Base-by-base conservation (phyloP, 1,140 invertebrate species). In the Rhopalosiphum padi region DNA sequence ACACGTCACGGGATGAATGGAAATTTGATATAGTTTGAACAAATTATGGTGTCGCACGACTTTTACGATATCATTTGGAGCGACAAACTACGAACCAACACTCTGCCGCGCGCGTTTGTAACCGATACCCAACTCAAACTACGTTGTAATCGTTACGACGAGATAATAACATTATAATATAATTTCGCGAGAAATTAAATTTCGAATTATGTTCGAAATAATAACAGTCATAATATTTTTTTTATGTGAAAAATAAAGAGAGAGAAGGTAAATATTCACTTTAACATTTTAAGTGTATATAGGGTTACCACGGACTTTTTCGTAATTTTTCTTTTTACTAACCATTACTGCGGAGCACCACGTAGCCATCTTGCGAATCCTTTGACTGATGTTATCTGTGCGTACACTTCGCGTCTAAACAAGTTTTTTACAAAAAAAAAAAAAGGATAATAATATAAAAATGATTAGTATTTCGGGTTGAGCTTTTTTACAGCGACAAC, bases 341-440 rank as follows among this genome's bases (percentile, higher is more conserved):
- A 93, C 91, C 91, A 93, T 85, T 86, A 93, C 23, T 37, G 91
- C 91, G 11, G 91, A 93, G 35, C n/a, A 93, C 91, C 91, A 93
- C 35, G 91, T 86, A 35, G 82, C 15, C 77, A 83, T 90, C 25
- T 15, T 46, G 25, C 7, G 37, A 90, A 90, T 25, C 25, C 35
- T 90, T n/a, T n/a, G 53, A 41, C 37, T 43, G 89, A n/a, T 37
- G 46, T 89, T 41, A 15, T 41, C 11, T 48, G 30, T 0, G 21
- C 7, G 35, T 90, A 89, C 55, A 90, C 55, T 90, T 90, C 18
- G 30, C 89, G 89, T 89, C 37, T 90, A 60, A 90, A 90, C 88
- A 9, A 88, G 23, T 30, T n/a, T 68, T 68, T 68, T 77, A 77
- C 11, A 5, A 77, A 23, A 55, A 77, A 87, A 87, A 87, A 87